Percentiles rank a stretch among this genome's conserved stretches.
Evolutionary conservation across 2,113 vertebrate species (phyloP).

Genomic region (Eubucco bourcierii): DNA sequence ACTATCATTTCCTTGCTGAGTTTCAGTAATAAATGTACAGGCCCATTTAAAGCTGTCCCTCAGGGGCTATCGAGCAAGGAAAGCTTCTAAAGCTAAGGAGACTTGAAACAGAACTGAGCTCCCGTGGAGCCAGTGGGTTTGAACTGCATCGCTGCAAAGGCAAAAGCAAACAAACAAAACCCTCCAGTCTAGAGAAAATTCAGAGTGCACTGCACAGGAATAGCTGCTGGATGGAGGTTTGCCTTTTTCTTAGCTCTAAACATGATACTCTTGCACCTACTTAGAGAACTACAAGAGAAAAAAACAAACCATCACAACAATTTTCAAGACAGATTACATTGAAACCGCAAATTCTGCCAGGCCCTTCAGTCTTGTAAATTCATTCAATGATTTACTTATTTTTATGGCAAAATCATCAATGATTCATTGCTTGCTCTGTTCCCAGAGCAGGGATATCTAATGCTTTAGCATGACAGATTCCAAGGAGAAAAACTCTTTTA

Average conservation of each 20-base stretch:
- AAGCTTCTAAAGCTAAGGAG: constrained; percentile 25
- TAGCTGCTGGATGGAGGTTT: not conserved
- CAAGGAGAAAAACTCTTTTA: not conserved
- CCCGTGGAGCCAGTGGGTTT: constrained; percentile 3
- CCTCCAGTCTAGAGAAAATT: fast-evolving
- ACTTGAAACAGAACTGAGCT: constrained; percentile 35
- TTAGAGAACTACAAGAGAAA: not conserved
- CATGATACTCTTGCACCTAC: not conserved
- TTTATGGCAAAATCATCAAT: constrained; percentile 19
- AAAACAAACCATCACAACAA: not conserved
- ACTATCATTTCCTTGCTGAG: constrained; percentile 50
- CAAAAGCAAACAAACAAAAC: not conserved
- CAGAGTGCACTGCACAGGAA: not conserved
- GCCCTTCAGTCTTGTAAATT: not conserved
- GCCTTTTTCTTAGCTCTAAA: not conserved
- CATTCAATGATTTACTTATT: not conserved
- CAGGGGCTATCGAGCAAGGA: not conserved
- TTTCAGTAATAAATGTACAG: constrained; percentile 23
- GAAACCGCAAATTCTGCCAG: not conserved
- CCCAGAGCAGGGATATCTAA: not conserved
- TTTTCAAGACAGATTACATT: not conserved
- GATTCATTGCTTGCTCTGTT: not conserved
- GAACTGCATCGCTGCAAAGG: not conserved
- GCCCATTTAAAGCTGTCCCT: not conserved
- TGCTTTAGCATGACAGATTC: not conserved